Base-by-base conservation (phyloP, 35 echinoderm and acorn worm genomes). In the Ptychodera flava region DNA sequence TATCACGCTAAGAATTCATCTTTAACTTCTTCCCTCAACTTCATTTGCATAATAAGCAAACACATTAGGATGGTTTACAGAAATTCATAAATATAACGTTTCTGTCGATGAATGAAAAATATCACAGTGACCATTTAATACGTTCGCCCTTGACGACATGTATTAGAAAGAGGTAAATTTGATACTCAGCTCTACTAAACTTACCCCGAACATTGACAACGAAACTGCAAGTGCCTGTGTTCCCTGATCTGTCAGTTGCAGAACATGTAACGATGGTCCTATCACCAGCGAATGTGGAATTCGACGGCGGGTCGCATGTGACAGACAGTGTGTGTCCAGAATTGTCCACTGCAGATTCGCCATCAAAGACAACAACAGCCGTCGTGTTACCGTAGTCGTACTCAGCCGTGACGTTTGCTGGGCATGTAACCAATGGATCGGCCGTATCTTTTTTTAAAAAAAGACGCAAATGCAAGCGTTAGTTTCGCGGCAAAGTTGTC, bases 141-240 rank as follows among this genome's bases (percentile, higher is more conserved):
- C n/a, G n/a, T n/a, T n/a, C n/a, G n/a, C n/a, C n/a, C n/a, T n/a
- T n/a, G n/a, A n/a, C n/a, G n/a, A n/a, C n/a, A n/a, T n/a, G n/a
- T n/a, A n/a, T n/a, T n/a, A n/a, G n/a, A n/a, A n/a, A n/a, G n/a
- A n/a, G n/a, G n/a, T n/a, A n/a, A n/a, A n/a, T n/a, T n/a, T n/a
- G n/a, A n/a, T n/a, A n/a, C n/a, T n/a, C n/a, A n/a, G n/a, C n/a
- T n/a, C 1, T 30, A 30, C 29, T 79, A 30, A 30, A 79, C 76
- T 75, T 81, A 81, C 80, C 80, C 16, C 33, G 31, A 87, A 87
- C 85, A 22, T 79, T 89, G 29, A 89, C 88, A 31, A 45, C 83
- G 76, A 89, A 89, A 31, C 30, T 32, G 36, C 79, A 81, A 10
- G 79, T 35, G 29, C 29, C 80, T 75, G 31, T 38, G 32, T 89